A percentile compares a stretch with the other conserved stretches of the same genome.
phyloP scores from a whole-genome alignment of 1,140 invertebrate genomes.

The Dendroctonus valens region DNA sequence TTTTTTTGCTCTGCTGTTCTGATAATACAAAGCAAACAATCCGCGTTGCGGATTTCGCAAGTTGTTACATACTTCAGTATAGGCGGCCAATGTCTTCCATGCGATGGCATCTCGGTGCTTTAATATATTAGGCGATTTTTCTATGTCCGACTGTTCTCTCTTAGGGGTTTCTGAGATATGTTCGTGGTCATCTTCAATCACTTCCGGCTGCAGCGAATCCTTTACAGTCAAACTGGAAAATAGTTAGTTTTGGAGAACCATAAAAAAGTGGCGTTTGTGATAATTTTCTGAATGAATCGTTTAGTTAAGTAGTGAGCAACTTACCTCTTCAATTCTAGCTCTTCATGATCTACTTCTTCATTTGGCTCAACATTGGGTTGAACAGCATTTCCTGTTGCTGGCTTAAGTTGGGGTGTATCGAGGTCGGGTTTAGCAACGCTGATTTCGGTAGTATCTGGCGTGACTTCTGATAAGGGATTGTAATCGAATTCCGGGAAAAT shows the following conservation, averaged over 20 bases:
- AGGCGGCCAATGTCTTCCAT: constrained; percentile 54
- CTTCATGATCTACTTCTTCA: constrained; percentile 1
- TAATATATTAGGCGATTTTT: constrained; percentile 47
- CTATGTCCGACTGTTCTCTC: constrained; percentile 35
- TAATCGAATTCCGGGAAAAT: too few relatives aligned
- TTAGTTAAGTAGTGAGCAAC: neutral
- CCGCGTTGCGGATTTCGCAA: constrained; percentile 54
- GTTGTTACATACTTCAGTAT: constrained; percentile 58
- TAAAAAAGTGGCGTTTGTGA: too few relatives aligned
- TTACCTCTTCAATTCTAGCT: constrained; percentile 25
- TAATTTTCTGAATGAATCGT: too few relatives aligned
- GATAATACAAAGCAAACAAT: constrained; percentile 59
- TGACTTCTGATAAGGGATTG: too few relatives aligned
- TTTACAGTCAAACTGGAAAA: constrained; percentile 27
- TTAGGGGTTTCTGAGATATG: constrained; percentile 33
- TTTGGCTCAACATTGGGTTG: neutral
- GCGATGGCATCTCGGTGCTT: constrained; percentile 52
- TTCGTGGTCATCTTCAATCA: constrained; percentile 37
- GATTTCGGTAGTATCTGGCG: too few relatives aligned
- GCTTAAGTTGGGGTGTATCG: too few relatives aligned
- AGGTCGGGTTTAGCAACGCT: too few relatives aligned
- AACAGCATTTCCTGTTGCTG: too few relatives aligned
- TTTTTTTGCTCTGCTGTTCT: constrained; percentile 43
- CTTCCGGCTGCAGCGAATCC: constrained; percentile 38
- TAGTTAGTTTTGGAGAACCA: neutral